Evolutionary conservation across 2,113 vertebrate genomes (phyloP).

Genomic region (Phrynosoma platyrhinos): DNA sequence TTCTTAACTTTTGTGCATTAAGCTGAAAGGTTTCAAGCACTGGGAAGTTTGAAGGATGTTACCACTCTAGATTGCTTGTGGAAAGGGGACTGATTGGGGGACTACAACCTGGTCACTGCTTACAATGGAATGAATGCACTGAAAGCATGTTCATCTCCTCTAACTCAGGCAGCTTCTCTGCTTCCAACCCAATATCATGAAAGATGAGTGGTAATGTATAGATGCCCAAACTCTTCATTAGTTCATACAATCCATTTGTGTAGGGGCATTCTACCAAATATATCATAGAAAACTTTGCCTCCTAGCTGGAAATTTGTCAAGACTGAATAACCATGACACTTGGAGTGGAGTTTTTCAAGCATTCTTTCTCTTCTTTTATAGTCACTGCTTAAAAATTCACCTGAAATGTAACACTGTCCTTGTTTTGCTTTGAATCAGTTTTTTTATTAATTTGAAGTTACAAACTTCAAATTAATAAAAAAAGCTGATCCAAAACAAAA

Average conservation of each 20-base stretch:
- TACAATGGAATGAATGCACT: neutral
- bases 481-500: too few relatives aligned
- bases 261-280: too few relatives aligned
- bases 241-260: too few relatives aligned
- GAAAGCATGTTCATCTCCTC: neutral
- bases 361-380: neutral
- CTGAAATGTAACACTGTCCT: neutral
- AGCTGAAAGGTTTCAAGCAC: too few relatives aligned
- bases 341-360: neutral
- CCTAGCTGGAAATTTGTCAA: too few relatives aligned
- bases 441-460: slow-evolving; percentile 15
- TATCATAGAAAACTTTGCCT: neutral
- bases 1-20: too few relatives aligned
- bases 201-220: neutral
- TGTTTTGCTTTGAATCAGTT: neutral
- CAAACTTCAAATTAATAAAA: neutral
- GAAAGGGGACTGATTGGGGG: too few relatives aligned
- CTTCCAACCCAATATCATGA: neutral
- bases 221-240: neutral
- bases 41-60: too few relatives aligned
- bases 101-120: too few relatives aligned
- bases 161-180: neutral
- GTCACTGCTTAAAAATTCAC: neutral
- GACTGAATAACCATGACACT: neutral
- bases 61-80: too few relatives aligned